phyloP scores from a whole-genome alignment of 2,797 vertebrate genomes.

The Brachyrhaphis roseni region DNA sequence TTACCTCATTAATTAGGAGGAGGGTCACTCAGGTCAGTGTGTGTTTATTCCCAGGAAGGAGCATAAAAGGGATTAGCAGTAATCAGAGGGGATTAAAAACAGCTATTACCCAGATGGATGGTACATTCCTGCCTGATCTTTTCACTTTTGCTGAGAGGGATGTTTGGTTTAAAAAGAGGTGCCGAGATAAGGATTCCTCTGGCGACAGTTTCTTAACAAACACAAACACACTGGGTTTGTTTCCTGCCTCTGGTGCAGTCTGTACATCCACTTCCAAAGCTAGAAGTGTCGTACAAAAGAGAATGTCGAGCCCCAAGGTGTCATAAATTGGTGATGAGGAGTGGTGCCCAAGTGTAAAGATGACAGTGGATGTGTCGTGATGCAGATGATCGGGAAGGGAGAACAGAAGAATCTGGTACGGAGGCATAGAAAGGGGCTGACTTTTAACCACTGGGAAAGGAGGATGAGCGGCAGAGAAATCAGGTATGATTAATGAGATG shows the following conservation, averaged over 20 bases:
- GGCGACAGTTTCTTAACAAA: slow-evolving; percentile 71
- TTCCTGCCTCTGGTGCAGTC: slow-evolving; percentile 70
- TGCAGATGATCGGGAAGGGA: neutral
- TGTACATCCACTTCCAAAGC: neutral
- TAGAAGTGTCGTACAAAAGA: neutral
- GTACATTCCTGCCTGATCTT: slow-evolving; percentile 55
- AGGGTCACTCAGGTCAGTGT: slow-evolving; percentile 71
- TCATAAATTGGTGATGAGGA: neutral
- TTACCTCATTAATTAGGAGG: slow-evolving; percentile 70
- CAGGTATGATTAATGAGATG: neutral
- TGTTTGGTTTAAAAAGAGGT: slow-evolving; percentile 72
- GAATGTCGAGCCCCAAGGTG: neutral
- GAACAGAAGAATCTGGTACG: neutral
- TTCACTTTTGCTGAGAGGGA: slow-evolving; percentile 61
- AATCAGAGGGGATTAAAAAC: slow-evolving; percentile 76
- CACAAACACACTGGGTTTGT: slow-evolving; percentile 71
- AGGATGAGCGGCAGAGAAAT: neutral
- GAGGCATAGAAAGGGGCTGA: neutral
- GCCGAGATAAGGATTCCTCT: slow-evolving; percentile 66
- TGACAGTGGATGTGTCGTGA: neutral
- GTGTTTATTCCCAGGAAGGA: slow-evolving; percentile 73
- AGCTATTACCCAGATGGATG: slow-evolving; percentile 64
- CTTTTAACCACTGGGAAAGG: neutral
- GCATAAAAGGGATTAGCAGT: slow-evolving; percentile 73
- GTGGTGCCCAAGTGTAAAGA: neutral